phyloP scores from a whole-genome alignment of 1,140 invertebrate species.

The Temnothorax nylanderi region DNA sequence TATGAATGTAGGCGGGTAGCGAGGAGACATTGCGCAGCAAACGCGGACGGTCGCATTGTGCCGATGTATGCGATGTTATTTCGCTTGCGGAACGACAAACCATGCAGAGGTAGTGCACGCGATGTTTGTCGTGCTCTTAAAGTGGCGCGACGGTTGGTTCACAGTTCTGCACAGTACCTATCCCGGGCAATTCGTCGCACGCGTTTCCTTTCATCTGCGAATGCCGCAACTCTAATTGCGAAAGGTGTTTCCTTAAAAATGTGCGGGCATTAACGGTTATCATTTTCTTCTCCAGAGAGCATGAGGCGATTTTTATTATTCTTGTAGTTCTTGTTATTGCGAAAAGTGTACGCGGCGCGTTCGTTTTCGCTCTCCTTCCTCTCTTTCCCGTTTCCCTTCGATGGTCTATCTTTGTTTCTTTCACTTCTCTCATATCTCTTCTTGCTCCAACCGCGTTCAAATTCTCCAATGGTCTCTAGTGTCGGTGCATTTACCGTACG shows the following conservation, averaged over 20 bases:
- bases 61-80: conserved; percentile 43
- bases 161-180: neutral
- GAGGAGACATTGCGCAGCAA: conserved; percentile 10
- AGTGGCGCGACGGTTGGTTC: conserved; percentile 11
- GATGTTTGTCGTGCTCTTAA: conserved; percentile 50
- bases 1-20: conserved; percentile 22
- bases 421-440: conserved; percentile 26
- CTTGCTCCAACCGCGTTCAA: conserved; percentile 40
- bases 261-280: neutral
- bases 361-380: neutral
- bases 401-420: conserved; percentile 29
- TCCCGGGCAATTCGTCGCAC: neutral
- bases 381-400: neutral
- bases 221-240: conserved; percentile 30
- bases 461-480: conserved; percentile 56
- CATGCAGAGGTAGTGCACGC: neutral
- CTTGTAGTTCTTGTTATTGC: neutral
- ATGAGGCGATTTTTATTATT: conserved; percentile 5
- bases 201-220: conserved; percentile 6
- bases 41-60: conserved; percentile 33
- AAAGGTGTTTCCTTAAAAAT: neutral
- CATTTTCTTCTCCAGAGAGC: neutral
- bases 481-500: conserved; percentile 45
- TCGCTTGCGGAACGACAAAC: neutral
- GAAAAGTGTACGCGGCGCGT: neutral